A percentile compares a stretch with the other conserved stretches of the same genome.
These are phyloP conservation scores for Myripristis murdjan DNA, from an alignment of 2,797 vertebrate species.

Conservation along the genomic window DNA sequence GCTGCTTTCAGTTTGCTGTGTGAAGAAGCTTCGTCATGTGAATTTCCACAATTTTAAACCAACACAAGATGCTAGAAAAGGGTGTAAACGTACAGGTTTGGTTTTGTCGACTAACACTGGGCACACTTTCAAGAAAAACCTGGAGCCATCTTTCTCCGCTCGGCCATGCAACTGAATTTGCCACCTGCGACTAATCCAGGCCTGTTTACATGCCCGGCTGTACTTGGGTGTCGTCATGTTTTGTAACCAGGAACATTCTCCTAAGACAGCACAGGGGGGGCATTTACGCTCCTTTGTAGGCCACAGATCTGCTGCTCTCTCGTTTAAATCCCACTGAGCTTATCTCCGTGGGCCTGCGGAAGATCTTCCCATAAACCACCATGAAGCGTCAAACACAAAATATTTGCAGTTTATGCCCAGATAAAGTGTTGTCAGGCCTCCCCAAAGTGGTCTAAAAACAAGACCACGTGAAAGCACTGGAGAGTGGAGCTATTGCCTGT, in stretches of 20 bases:
- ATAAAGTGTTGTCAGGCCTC: conserved; percentile 9
- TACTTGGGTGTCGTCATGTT: conserved; percentile 14
- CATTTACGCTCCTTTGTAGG: background rate
- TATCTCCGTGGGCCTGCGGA: conserved; percentile 3
- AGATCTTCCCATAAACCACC: conserved; percentile 1
- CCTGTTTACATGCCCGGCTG: conserved; percentile 6
- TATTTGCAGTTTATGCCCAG: conserved; percentile 6
- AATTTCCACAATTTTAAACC: conserved; percentile 58
- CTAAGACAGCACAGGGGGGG: background rate
- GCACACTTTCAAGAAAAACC: conserved; percentile 18
- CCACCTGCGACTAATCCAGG: conserved; percentile 46
- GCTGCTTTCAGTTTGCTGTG: conserved; percentile 50
- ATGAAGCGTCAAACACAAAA: conserved; percentile 4
- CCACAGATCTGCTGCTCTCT: background rate
- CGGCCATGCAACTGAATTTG: conserved; percentile 16
- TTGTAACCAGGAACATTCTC: conserved; percentile 16
- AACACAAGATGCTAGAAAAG: conserved; percentile 35
- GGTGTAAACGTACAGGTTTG: conserved; percentile 16
- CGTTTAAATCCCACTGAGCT: background rate
- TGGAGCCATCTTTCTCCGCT: background rate
- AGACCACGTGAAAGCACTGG: conserved; percentile 14
- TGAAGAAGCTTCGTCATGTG: conserved; percentile 51
- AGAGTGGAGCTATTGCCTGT: conserved; percentile 9
- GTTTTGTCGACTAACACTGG: conserved; percentile 17
- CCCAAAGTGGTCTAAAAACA: conserved; percentile 9